phyloP scores from a whole-genome alignment of 2,113 vertebrate genomes.

The Rhagologus leucostigma region DNA sequence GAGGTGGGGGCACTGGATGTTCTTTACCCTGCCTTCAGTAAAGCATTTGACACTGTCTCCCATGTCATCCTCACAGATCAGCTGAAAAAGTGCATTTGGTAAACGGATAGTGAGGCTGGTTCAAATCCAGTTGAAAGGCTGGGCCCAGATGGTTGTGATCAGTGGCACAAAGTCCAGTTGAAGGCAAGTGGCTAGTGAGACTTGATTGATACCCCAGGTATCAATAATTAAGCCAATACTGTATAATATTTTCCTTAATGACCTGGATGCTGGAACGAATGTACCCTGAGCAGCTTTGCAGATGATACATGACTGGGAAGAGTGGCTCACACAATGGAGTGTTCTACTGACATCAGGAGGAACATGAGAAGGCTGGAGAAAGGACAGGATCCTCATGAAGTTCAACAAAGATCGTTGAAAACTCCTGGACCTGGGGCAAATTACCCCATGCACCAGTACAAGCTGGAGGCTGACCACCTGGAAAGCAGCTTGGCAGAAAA shows the following conservation, averaged over 20 bases:
- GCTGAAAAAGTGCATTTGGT: neutral
- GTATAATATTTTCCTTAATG: neutral
- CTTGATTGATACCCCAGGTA: neutral
- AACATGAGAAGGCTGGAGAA: neutral
- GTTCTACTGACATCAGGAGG: neutral
- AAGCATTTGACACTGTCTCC: neutral
- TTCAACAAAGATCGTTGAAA: neutral
- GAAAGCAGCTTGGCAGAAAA: neutral
- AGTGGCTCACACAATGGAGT: neutral
- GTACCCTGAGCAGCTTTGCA: neutral
- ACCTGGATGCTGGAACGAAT: neutral
- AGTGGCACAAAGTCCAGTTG: neutral
- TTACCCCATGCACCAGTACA: neutral
- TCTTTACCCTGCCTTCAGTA: neutral
- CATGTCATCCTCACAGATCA: neutral
- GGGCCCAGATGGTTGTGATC: neutral
- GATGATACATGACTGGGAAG: neutral
- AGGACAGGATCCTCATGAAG: neutral
- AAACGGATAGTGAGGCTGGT: neutral
- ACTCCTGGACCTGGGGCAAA: neutral
- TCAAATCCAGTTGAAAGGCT: neutral
- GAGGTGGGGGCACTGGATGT: rapidly evolving
- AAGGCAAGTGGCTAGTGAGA: neutral
- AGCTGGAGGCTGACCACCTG: neutral
- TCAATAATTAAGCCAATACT: neutral